Conservation (phyloP, 1,140 invertebrate genomes). For the Oreohelix idahoensis region DNA sequence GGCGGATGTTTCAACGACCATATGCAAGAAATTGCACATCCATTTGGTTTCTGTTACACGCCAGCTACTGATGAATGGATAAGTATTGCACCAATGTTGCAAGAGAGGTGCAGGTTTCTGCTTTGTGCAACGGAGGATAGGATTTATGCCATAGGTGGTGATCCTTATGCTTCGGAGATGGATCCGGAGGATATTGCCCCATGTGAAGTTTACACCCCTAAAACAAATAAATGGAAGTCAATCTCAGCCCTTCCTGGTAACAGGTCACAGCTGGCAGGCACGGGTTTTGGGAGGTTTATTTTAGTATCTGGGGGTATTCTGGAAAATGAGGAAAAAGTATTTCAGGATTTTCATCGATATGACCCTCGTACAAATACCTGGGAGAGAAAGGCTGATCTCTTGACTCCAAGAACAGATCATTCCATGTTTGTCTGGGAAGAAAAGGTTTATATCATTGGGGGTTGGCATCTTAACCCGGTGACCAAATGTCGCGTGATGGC, state of each 20-base stretch:
- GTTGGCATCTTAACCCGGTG: slow-evolving; percentile 79
- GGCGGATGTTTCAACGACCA: slow-evolving; percentile 82
- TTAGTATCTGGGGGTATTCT: slow-evolving; percentile 80
- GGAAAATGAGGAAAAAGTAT: slow-evolving; percentile 73
- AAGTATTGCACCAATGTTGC: slow-evolving; percentile 81
- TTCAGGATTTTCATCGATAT: slow-evolving; percentile 78
- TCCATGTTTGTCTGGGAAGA: slow-evolving; percentile 78
- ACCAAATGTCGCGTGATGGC: slow-evolving; percentile 77
- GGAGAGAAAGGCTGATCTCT: slow-evolving; percentile 76
- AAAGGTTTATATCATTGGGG: slow-evolving; percentile 81
- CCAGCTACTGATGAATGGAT: slow-evolving; percentile 79
- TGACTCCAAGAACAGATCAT: slow-evolving; percentile 81
- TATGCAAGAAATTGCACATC: slow-evolving; percentile 81
- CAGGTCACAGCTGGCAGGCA: slow-evolving; percentile 81
- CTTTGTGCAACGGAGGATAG: slow-evolving; percentile 79
- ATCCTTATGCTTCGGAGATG: slow-evolving; percentile 50
- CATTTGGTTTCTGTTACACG: slow-evolving; percentile 82
- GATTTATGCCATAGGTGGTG: slow-evolving; percentile 82
- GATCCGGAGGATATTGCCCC: slow-evolving; percentile 73
- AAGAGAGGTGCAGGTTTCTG: slow-evolving; percentile 82
- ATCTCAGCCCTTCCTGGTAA: slow-evolving; percentile 77
- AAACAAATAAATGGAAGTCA: slow-evolving; percentile 77
- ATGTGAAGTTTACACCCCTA: slow-evolving; percentile 79
- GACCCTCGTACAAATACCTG: slow-evolving; percentile 77
- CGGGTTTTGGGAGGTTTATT: slow-evolving; percentile 74